Conservation (phyloP, 64 coral and sea anemone species). For the Dendrophyllia cribrosa region DNA sequence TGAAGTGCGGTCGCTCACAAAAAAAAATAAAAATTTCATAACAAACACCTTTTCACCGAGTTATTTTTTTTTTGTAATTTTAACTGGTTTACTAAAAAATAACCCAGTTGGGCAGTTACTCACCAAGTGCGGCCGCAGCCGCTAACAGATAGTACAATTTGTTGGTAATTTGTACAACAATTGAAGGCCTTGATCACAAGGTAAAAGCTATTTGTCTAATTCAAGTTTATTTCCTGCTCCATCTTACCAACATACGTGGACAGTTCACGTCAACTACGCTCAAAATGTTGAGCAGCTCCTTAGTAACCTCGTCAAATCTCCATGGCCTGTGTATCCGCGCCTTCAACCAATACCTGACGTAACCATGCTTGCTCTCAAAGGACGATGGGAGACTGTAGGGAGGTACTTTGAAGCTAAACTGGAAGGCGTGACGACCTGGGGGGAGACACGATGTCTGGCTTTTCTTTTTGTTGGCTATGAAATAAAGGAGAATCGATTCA, state of each 20-base stretch:
- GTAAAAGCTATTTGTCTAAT: background rate
- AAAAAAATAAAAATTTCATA: too few species aligned
- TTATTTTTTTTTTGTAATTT: too few species aligned
- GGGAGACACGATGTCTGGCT: constrained; percentile 16
- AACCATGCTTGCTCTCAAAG: constrained; percentile 88
- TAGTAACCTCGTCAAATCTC: constrained; percentile 88
- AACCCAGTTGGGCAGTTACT: too few species aligned
- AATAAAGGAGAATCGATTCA: background rate
- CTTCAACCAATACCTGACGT: constrained; percentile 84
- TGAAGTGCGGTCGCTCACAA: too few species aligned
- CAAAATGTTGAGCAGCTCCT: constrained; percentile 65
- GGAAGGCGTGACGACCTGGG: constrained; percentile 69
- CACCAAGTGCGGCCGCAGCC: too few species aligned
- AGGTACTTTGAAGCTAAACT: constrained; percentile 88
- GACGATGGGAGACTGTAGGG: constrained; percentile 93
- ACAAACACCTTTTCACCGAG: too few species aligned
- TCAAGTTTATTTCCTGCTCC: background rate
- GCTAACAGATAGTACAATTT: too few species aligned
- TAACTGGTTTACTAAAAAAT: too few species aligned
- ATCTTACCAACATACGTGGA: constrained; percentile 81
- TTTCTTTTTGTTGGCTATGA: constrained; percentile 57
- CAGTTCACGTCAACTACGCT: constrained; percentile 89
- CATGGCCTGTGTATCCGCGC: constrained; percentile 82
- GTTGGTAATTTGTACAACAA: too few species aligned
- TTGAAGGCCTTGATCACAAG: too few species aligned